These are phyloP conservation scores for Trematomus bernacchii DNA, from an alignment of 2,797 vertebrate species.

Conservation along the genomic window DNA sequence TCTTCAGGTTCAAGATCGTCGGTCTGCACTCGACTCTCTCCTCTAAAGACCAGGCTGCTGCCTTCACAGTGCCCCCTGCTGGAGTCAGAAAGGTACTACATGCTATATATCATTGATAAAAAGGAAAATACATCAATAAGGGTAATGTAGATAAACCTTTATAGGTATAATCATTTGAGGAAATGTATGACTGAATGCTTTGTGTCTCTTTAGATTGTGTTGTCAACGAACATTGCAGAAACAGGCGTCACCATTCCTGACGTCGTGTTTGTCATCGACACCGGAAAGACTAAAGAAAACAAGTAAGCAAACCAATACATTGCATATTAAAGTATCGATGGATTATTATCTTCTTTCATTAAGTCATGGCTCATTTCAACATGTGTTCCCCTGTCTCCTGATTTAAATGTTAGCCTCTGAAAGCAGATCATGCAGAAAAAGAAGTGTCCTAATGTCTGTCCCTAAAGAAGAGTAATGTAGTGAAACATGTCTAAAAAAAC, in stretches of 20 bases:
- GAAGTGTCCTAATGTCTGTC: no score
- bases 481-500: no score
- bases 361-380: no score
- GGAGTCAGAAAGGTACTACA: slow-evolving; percentile 93
- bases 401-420: no score
- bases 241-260: slow-evolving; percentile 98
- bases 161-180: background rate
- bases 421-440: no score
- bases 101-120: background rate
- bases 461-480: no score
- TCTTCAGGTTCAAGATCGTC: slow-evolving; percentile 89
- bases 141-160: background rate
- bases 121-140: background rate
- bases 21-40: slow-evolving; percentile 96
- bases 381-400: no score
- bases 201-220: slow-evolving; percentile 89
- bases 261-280: slow-evolving; percentile 97
- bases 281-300: slow-evolving; percentile 97
- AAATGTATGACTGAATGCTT: no score
- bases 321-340: no score
- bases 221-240: slow-evolving; percentile 99
- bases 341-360: background rate
- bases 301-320: slow-evolving; percentile 79
- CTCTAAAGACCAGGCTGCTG: slow-evolving; percentile 94
- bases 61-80: slow-evolving; percentile 92